Evolutionary conservation across 1,140 invertebrate genomes (phyloP).

Genomic region (Drosophila serrata): DNA sequence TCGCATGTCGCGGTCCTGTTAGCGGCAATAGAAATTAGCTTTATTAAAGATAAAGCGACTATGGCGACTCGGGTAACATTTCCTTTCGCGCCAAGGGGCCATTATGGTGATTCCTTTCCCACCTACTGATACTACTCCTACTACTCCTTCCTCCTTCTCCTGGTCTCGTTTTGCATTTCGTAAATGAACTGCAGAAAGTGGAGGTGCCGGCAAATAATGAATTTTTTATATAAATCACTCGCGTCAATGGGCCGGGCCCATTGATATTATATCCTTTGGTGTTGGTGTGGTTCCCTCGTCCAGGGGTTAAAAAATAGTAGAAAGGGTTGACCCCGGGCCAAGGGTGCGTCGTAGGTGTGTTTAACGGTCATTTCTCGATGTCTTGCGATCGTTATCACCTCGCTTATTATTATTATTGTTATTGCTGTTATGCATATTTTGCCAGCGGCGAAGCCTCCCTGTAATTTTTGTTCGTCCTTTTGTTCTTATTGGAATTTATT

Average conservation of each 20-base stretch:
- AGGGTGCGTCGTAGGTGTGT: slow-evolving; percentile 71
- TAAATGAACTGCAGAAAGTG: slow-evolving; percentile 54
- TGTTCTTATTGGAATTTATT: slow-evolving; percentile 83
- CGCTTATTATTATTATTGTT: slow-evolving; percentile 70
- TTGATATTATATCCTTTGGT: slow-evolving; percentile 72
- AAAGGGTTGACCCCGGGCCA: slow-evolving; percentile 58
- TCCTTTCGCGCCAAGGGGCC: slow-evolving; percentile 64
- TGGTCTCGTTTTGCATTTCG: slow-evolving; percentile 65
- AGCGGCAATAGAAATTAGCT: slow-evolving; percentile 80
- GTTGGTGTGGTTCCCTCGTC: neutral
- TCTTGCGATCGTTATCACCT: slow-evolving; percentile 81
- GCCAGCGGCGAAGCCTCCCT: neutral
- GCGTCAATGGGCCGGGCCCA: slow-evolving; percentile 76
- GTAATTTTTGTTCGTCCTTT: slow-evolving; percentile 52
- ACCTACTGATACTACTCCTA: too few relatives aligned
- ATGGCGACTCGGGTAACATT: slow-evolving; percentile 58
- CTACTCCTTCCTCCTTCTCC: neutral
- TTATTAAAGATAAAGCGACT: slow-evolving; percentile 79
- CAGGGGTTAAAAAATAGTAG: slow-evolving; percentile 38
- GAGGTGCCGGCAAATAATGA: slow-evolving; percentile 73
- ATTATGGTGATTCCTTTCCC: slow-evolving; percentile 43
- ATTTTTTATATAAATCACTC: slow-evolving; percentile 82
- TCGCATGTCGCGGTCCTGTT: slow-evolving; percentile 76
- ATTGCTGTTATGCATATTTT: slow-evolving; percentile 66
- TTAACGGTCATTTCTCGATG: slow-evolving; percentile 83